These are phyloP conservation scores for Antheraea assamensis DNA, from an alignment of 2,888 invertebrate species.

Conservation along the genomic window DNA sequence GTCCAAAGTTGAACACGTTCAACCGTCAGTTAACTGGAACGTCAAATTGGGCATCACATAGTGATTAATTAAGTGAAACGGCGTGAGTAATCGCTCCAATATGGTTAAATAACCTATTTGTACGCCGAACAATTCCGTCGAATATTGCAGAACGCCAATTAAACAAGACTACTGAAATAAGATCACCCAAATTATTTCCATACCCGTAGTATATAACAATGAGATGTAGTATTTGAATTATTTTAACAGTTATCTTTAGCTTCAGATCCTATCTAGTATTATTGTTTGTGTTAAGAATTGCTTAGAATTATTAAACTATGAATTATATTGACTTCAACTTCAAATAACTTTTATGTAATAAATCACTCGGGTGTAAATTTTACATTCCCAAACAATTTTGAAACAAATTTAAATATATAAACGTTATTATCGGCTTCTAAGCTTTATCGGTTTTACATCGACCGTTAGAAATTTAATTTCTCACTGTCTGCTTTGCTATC, in stretches of 20 bases:
- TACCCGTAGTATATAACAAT: not conserved
- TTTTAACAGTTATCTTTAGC: too few relatives aligned
- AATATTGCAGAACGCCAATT: slow-evolving; percentile 28
- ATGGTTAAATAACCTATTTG: slow-evolving; percentile 26
- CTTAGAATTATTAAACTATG: too few relatives aligned
- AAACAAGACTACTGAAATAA: slow-evolving; percentile 26
- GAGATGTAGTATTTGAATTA: not conserved
- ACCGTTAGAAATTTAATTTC: too few relatives aligned
- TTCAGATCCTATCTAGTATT: too few relatives aligned
- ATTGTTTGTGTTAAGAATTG: not conserved
- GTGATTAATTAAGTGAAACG: slow-evolving; percentile 28
- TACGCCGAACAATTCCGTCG: slow-evolving; percentile 23
- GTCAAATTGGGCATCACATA: slow-evolving; percentile 27
- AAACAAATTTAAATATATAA: not conserved
- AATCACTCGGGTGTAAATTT: not conserved
- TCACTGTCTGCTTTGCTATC: too few relatives aligned
- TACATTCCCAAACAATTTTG: not conserved
- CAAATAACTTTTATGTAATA: not conserved
- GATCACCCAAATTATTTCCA: slow-evolving; percentile 15
- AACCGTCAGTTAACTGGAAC: slow-evolving; percentile 23
- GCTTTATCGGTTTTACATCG: too few relatives aligned
- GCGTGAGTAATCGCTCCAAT: slow-evolving; percentile 28
- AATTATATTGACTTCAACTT: not conserved
- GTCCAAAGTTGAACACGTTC: not conserved
- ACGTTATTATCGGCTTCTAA: not conserved